Evolutionary conservation across 2,888 invertebrate genomes (phyloP).

Genomic region (Lithodes maja): DNA sequence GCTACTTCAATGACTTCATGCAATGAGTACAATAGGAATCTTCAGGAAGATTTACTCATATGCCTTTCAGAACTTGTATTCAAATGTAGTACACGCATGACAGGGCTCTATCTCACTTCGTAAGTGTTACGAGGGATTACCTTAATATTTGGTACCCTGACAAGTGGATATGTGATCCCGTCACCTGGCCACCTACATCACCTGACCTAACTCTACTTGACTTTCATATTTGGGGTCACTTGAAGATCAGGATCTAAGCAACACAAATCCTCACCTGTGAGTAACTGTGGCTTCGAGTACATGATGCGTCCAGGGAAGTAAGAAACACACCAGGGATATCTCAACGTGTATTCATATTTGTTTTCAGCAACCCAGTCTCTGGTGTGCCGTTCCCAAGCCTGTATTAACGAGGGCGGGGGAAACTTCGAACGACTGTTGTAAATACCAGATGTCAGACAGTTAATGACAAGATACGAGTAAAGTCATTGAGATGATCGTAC

Average conservation of each 20-base stretch:
- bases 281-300: not conserved
- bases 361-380: not conserved
- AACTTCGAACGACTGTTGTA: constrained; percentile 3
- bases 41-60: constrained; percentile 71
- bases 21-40: constrained; percentile 67
- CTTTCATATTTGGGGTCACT: constrained; percentile 23
- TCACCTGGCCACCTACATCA: constrained; percentile 24
- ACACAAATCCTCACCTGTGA: not conserved
- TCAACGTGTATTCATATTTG: not conserved
- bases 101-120: constrained; percentile 5
- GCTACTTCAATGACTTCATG: constrained; percentile 69
- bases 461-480: not conserved
- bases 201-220: constrained; percentile 29
- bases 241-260: constrained; percentile 1
- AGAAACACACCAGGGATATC: constrained; percentile 9
- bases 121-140: not conserved
- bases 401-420: not conserved
- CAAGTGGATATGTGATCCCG: constrained; percentile 20
- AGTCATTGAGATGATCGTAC: not conserved
- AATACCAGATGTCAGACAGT: not conserved
- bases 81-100: constrained; percentile 32
- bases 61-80: not conserved
- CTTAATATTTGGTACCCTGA: not conserved
- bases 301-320: not conserved
- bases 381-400: not conserved